Percentiles rank a stretch among this genome's conserved stretches.
These are phyloP conservation scores for Nesometra sesokonis DNA, from an alignment of 35 echinoderm and acorn worm genomes.

Conservation along the genomic window DNA sequence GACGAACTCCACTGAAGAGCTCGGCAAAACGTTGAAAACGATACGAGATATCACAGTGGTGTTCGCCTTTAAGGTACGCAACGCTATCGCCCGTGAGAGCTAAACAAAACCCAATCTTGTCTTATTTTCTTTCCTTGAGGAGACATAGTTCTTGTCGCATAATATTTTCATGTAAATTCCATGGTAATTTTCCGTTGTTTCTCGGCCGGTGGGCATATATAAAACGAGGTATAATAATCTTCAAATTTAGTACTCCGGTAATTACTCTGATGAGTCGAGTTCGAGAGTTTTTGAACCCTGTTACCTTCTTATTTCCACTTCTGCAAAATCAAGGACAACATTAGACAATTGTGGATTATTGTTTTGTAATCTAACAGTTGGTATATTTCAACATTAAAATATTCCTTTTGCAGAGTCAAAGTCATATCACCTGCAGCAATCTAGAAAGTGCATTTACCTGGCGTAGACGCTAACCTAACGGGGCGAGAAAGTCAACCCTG, in stretches of 20 bases:
- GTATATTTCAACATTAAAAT: not conserved
- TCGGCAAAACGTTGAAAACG: not conserved
- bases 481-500: not conserved
- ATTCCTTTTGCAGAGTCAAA: not conserved
- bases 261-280: not conserved
- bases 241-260: not conserved
- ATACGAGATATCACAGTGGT: not conserved
- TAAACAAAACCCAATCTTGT: not conserved
- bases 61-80: not conserved
- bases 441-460: not conserved
- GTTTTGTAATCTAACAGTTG: not conserved
- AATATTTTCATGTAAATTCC: conserved; percentile 1
- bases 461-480: not conserved
- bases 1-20: not conserved
- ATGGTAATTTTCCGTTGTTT: not conserved
- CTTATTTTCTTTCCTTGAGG: not conserved
- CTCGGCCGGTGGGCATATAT: not conserved
- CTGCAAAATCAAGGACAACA: too few species aligned
- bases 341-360: not conserved
- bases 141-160: not conserved
- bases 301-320: not conserved
- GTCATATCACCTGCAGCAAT: not conserved
- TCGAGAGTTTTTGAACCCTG: not conserved
- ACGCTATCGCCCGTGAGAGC: not conserved
- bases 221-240: not conserved